Percentiles rank a stretch among this genome's conserved stretches.
Conservation (phyloP, 2,797 vertebrate genomes). For the Danio albolineatus region DNA sequence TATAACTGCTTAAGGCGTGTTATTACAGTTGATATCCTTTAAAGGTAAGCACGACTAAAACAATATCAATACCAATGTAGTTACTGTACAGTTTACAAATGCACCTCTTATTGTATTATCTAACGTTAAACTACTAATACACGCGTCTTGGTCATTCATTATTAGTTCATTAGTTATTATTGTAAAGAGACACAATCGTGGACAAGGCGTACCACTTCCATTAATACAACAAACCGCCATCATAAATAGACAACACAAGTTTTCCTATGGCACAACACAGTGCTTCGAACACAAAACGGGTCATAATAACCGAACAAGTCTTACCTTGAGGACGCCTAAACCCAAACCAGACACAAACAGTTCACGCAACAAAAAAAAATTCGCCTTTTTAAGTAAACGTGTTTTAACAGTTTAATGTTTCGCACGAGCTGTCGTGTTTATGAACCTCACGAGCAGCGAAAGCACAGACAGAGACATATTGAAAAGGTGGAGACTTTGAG, state of each 20-base stretch:
- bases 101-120: neutral
- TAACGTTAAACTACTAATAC: neutral
- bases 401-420: neutral
- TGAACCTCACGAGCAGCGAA: neutral
- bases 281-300: neutral
- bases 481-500: neutral
- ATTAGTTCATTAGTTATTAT: neutral
- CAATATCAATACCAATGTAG: neutral
- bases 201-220: neutral
- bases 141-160: neutral
- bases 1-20: neutral
- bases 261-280: neutral
- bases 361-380: neutral
- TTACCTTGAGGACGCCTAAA: conserved; percentile 7
- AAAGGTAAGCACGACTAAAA: neutral
- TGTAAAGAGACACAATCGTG: neutral
- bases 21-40: neutral
- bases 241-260: neutral
- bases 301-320: neutral
- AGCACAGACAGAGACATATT: neutral
- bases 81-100: neutral
- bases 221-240: neutral
- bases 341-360: neutral
- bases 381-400: neutral
- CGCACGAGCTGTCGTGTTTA: neutral